These are phyloP conservation scores for Scolopax bukidnonensis DNA, from an alignment of 2,797 vertebrate species.

Conservation along the genomic window DNA sequence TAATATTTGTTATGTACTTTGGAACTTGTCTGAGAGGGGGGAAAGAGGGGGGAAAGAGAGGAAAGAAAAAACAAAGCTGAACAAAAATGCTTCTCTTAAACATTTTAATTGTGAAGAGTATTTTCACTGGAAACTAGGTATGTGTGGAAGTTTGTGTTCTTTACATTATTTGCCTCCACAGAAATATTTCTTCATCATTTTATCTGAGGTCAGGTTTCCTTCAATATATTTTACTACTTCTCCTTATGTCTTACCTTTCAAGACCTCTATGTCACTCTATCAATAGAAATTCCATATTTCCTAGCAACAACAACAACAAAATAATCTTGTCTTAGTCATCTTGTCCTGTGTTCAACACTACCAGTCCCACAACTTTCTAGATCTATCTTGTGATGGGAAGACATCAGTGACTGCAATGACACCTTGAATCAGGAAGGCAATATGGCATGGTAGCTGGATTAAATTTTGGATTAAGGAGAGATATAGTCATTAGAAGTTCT, in stretches of 20 bases:
- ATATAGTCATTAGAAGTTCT: neutral
- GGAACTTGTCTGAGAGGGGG: neutral
- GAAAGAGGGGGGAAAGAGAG: neutral
- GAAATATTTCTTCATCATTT: neutral
- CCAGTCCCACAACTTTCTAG: neutral
- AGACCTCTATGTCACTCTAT: neutral
- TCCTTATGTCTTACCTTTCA: neutral
- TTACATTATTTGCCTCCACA: neutral
- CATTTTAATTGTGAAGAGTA: neutral
- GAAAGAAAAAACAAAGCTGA: neutral
- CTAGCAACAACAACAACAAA: neutral
- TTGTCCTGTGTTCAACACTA: neutral
- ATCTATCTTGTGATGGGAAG: neutral
- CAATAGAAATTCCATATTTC: neutral
- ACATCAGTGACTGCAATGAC: neutral
- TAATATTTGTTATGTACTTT: constrained; percentile 47
- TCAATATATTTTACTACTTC: neutral
- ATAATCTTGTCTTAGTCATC: neutral
- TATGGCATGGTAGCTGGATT: neutral
- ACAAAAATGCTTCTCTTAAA: neutral
- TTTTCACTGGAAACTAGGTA: neutral
- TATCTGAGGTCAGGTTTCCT: neutral
- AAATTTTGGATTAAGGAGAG: neutral
- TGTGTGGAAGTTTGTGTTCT: neutral
- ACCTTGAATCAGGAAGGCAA: neutral